Base-by-base conservation (phyloP, 1,140 invertebrate genomes). In the Dermatophagoides farinae region DNA sequence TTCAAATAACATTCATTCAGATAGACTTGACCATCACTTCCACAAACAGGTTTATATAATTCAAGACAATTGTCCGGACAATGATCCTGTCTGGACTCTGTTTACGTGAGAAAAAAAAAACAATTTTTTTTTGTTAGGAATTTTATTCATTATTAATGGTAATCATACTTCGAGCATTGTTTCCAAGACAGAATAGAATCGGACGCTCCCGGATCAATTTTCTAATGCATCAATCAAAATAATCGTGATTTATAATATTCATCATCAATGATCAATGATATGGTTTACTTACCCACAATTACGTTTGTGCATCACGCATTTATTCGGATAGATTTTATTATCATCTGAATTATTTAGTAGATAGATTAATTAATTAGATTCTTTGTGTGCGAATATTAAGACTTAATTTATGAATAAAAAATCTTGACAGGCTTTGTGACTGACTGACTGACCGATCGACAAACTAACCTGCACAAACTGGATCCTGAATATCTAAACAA, bases 1-100 rank as follows among this genome's bases (percentile, higher is more conserved):
- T 87, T 88, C 85, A 95, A 88, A 66, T 89, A 83, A 70, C 91
- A 96, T 8, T 86, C 88, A 61, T 83, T 92, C 67, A 83, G 84
- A 75, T 95, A 95, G 0, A 91, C 88, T 67, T 88, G 88, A 25
- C 47, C 47, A 50, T 50, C 47, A 50, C n/a, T 20, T 50, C 47
- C 47, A 50, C 47, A 50, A 50, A 55, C 58, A 0, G 87, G 87
- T 18, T 86, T 86, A 68, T 88, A 59, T 1, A 66, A 46, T 18
- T 65, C 62, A 2, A 50, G 37, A 25, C 65, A 66, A 16, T 39
- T 18, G 8, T 60, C 40, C 0, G 65, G 65, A 50, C 65, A 66
- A 16, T 44, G 22, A 20, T 63, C 61, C 41, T 37, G 37, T 60
- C 61, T 22, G n/a, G 37, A 22, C 20, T 54, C 64, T 65, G 38